These are phyloP conservation scores for Lasius fuliginosus DNA, from an alignment of 2,888 invertebrate species.

Conservation along the genomic window DNA sequence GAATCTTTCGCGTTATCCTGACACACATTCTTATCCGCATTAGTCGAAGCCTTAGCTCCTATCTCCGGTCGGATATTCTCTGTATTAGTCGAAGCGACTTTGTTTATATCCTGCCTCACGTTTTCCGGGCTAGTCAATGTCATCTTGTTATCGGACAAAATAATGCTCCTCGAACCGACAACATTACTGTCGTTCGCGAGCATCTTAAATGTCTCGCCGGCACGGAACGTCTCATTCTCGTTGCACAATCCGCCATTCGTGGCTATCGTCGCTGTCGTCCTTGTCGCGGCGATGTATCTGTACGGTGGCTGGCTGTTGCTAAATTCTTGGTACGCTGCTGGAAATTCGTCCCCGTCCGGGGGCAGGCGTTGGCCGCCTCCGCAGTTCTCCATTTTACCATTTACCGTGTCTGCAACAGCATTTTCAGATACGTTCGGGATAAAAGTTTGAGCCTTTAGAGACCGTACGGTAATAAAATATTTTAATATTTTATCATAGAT, in stretches of 20 bases:
- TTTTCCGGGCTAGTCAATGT: constrained; percentile 56
- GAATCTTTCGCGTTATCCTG: constrained; percentile 50
- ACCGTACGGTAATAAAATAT: neutral
- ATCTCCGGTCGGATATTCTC: constrained; percentile 61
- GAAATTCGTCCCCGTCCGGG: constrained; percentile 94
- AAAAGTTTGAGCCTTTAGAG: neutral
- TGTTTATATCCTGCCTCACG: constrained; percentile 61
- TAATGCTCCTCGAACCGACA: constrained; percentile 62
- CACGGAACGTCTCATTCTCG: constrained; percentile 69
- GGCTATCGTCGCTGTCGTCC: constrained; percentile 66
- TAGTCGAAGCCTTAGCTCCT: constrained; percentile 43
- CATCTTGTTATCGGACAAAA: constrained; percentile 60
- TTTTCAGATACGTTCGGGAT: neutral
- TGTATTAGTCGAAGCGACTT: constrained; percentile 53
- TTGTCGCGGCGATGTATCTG: constrained; percentile 69
- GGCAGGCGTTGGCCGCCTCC: constrained; percentile 91
- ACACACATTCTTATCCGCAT: constrained; percentile 48
- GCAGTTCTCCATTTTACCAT: constrained; percentile 87
- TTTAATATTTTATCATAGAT: neutral
- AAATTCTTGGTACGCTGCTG: constrained; percentile 90
- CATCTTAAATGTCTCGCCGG: constrained; percentile 71
- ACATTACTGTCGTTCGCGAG: constrained; percentile 68
- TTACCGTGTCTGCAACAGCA: constrained; percentile 70
- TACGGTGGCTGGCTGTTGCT: constrained; percentile 80
- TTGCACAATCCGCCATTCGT: constrained; percentile 59